Base-by-base conservation (phyloP, 2,113 vertebrate species). In the Gnathonemus longibarbis region DNA sequence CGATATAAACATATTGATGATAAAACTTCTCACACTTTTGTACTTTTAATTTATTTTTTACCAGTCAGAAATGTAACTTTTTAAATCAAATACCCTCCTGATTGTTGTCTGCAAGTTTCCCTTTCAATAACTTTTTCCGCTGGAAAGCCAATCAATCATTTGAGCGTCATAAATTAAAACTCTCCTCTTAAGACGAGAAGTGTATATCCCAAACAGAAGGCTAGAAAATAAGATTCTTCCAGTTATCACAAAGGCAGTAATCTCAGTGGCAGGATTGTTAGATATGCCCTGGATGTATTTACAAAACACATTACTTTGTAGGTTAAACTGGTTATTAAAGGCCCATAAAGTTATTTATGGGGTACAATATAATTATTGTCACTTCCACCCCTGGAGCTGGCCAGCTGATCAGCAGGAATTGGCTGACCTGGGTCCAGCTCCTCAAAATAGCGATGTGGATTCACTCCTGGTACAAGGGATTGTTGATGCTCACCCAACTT, bases 201-300 rank as follows among this genome's bases (percentile, higher is more conserved):
- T 74, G 83, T 86, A 8, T 50, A 31, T 48, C 52, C 56, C 48
- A 10, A 66, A 85, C 24, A 48, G 3, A 70, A 53, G 27, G 6
- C 56, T 87, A 84, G 89, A 90, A 87, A 90, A 87, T 70, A 90
- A 50, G 42, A 87, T 90, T 90, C 89, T 46, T 31, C 42, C 42
- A 87, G 45, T 70, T 87, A 90, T 87, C 27, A 45, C 58, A 58
- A 49, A n/a, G 24, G 84, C 80, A 52, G 19, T 87, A 87, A 90
- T 74, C 45, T 90, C 89, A 49, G 52, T 58, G 42, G 58, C 49
- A 89, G 88, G 58, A 89, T 89, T 85, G 84, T 90, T 90, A 56
- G n/a, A 70, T 86, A 45, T 24, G 45, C 4, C 58, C 62, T 50
- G 24, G n/a, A 56, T 87, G 15, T 87, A 53, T 87, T 87, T 52